Evolutionary conservation across 1,140 invertebrate genomes (phyloP).

Genomic region (Megalonaias nervosa): DNA sequence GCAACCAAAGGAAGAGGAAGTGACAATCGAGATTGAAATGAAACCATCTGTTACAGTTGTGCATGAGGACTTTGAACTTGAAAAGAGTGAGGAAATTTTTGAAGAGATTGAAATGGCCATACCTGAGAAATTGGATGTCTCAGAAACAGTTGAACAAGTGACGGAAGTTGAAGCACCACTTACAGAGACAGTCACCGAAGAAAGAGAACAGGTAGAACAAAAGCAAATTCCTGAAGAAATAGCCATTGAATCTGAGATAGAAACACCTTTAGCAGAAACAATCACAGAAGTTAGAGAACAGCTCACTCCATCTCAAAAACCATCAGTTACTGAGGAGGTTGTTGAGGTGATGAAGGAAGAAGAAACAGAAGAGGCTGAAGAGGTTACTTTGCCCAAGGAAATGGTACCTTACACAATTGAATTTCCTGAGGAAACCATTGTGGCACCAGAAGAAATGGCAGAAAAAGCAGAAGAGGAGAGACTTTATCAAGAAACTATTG

Average conservation of each 20-base stretch:
- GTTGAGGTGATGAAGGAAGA: slow-evolving; percentile 6
- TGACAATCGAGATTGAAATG: background rate
- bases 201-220: background rate
- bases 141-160: too few relatives aligned
- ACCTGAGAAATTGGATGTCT: too few relatives aligned
- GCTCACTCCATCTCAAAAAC: background rate
- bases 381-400: too few relatives aligned
- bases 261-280: slow-evolving; percentile 5
- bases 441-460: background rate
- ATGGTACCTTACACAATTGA: too few relatives aligned
- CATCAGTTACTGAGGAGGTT: slow-evolving; percentile 17
- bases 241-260: too few relatives aligned
- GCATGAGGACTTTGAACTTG: too few relatives aligned
- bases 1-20: background rate
- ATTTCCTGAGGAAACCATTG: too few relatives aligned
- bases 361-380: slow-evolving; percentile 13
- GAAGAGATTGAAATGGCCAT: too few relatives aligned
- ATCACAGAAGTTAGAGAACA: background rate
- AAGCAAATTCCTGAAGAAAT: slow-evolving; percentile 3
- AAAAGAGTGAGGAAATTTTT: too few relatives aligned
- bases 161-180: too few relatives aligned
- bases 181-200: too few relatives aligned
- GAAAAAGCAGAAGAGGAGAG: slow-evolving; percentile 8
- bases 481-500: slow-evolving; percentile 20
- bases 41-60: background rate